Evolutionary conservation across 2,888 invertebrate genomes (phyloP).

Genomic region (Noctua comes): DNA sequence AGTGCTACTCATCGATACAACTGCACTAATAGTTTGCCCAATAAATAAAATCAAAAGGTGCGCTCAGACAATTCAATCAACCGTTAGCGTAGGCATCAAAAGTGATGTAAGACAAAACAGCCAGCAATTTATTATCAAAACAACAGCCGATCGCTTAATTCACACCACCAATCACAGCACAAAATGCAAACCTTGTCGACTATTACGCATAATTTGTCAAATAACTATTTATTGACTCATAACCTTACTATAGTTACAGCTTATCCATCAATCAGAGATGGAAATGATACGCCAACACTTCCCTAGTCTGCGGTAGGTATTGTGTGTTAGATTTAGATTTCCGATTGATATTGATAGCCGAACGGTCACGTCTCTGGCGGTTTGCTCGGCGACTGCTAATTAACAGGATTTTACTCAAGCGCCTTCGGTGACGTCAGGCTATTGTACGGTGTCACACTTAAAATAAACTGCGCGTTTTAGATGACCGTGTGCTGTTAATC

Average conservation of each 20-base stretch:
- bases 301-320: conserved; percentile 85
- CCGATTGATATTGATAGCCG: conserved; percentile 83
- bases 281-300: conserved; percentile 64
- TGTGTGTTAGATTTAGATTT: conserved; percentile 79
- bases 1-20: conserved; percentile 20
- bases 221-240: conserved; percentile 62
- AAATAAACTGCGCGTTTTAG: conserved; percentile 62
- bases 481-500: conserved; percentile 58
- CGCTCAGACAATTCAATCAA: conserved; percentile 39
- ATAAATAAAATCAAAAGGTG: conserved; percentile 12
- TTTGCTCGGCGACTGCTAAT: conserved; percentile 79
- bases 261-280: conserved; percentile 62
- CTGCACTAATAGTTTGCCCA: neutral
- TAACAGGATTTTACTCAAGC: conserved; percentile 77
- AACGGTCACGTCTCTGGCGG: conserved; percentile 84
- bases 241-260: conserved; percentile 20
- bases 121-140: conserved; percentile 23
- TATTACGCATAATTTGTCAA: conserved; percentile 61
- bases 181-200: conserved; percentile 53
- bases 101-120: conserved; percentile 37
- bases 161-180: conserved; percentile 57
- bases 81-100: conserved; percentile 35
- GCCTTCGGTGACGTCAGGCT: conserved; percentile 83
- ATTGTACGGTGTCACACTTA: conserved; percentile 61
- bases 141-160: conserved; percentile 40